phyloP scores from a whole-genome alignment of 92 coral and sea anemone species.

The Nematostella vectensis region DNA sequence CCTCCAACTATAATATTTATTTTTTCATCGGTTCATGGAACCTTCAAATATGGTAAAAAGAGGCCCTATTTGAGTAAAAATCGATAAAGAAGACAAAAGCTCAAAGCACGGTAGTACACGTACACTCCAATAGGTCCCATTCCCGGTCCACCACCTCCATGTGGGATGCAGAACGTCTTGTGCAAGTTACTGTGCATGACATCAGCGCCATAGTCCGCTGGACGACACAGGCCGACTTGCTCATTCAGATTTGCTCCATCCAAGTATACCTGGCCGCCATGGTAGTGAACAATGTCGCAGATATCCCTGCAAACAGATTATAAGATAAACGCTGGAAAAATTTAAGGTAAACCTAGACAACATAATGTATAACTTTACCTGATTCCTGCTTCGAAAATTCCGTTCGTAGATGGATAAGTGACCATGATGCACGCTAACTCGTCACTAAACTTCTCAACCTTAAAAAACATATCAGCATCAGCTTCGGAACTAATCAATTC shows the following conservation, averaged over 20 bases:
- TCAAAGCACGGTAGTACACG: too few species aligned
- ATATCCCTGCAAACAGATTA: conserved; percentile 49
- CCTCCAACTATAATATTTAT: too few species aligned
- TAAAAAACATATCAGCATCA: background rate
- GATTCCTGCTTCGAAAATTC: conserved; percentile 86
- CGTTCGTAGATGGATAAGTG: conserved; percentile 94
- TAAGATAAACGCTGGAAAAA: background rate
- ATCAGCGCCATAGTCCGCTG: conserved; percentile 98
- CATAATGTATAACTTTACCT: too few species aligned
- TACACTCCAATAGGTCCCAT: conserved; percentile 99
- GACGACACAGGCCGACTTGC: conserved; percentile 98
- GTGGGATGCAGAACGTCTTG: conserved; percentile 97
- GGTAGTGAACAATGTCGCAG: conserved; percentile 79
- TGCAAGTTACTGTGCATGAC: conserved; percentile 90
- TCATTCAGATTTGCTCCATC: conserved; percentile 97
- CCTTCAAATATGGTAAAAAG: too few species aligned
- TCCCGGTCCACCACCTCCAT: conserved; percentile 99
- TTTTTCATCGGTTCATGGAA: too few species aligned
- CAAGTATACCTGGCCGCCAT: conserved; percentile 97
- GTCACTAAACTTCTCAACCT: conserved; percentile 80
- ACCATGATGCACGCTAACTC: conserved; percentile 89
- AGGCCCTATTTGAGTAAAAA: too few species aligned
- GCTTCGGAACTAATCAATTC: too few species aligned
- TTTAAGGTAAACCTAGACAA: too few species aligned
- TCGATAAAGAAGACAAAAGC: too few species aligned